Conservation (phyloP, 2,113 vertebrate genomes). For the Pungitius pungitius region DNA sequence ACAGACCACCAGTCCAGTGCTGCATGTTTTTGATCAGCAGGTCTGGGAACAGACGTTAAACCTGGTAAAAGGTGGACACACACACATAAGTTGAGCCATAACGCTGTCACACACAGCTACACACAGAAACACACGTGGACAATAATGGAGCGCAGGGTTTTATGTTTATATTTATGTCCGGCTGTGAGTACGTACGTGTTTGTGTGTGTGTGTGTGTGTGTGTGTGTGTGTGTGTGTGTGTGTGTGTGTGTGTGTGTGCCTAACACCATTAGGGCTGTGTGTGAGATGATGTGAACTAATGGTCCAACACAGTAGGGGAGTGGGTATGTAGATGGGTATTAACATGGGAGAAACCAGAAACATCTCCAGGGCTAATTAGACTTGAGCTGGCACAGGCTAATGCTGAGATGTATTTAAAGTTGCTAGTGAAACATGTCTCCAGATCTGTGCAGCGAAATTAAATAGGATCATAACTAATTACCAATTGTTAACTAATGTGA, state of each 20-base stretch:
- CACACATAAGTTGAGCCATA: slow-evolving; percentile 38
- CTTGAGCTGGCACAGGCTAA: not conserved
- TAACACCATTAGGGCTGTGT: slow-evolving; percentile 40
- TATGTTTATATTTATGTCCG: slow-evolving; percentile 47
- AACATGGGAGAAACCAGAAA: slow-evolving; percentile 26
- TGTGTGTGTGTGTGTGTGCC: slow-evolving; percentile 14
- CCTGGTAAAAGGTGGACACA: slow-evolving; percentile 38
- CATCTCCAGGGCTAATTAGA: slow-evolving; percentile 27
- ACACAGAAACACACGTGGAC: slow-evolving; percentile 50
- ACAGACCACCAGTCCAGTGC: slow-evolving; percentile 44
- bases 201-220: slow-evolving; percentile 7
- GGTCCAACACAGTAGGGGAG: slow-evolving; percentile 41
- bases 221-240: slow-evolving; percentile 11
- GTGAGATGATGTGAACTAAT: slow-evolving; percentile 58
- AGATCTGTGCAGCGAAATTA: not conserved
- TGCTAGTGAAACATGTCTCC: slow-evolving; percentile 2
- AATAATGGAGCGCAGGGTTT: slow-evolving; percentile 58
- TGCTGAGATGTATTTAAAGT: not conserved
- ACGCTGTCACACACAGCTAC: slow-evolving; percentile 54
- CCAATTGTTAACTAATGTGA: not conserved
- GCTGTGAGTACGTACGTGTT: slow-evolving; percentile 10
- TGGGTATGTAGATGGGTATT: slow-evolving; percentile 17
- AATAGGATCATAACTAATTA: not conserved
- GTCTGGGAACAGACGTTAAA: slow-evolving; percentile 67
- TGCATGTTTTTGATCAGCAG: slow-evolving; percentile 69